A percentile compares a stretch with the other conserved stretches of the same genome.
Conservation (phyloP, 2,113 vertebrate genomes). For the Salminus brasiliensis region DNA sequence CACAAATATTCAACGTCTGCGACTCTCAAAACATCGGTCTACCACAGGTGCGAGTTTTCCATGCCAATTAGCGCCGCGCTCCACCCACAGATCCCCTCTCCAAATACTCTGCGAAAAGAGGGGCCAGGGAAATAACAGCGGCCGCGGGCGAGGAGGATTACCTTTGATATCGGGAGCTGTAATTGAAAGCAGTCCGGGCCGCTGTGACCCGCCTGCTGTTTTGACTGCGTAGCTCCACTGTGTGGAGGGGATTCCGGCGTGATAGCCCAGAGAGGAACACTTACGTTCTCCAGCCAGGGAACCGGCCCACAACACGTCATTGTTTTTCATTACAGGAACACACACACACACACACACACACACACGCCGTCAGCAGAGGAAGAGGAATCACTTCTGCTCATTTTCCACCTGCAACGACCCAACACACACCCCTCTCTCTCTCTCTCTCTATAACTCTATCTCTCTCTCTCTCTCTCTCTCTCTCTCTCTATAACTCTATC, state of each 20-base stretch:
- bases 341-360: no score
- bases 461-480: background rate
- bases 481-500: no score
- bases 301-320: conserved; percentile 67
- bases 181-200: conserved; percentile 72
- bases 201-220: conserved; percentile 65
- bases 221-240: conserved; percentile 68
- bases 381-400: background rate
- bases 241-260: conserved; percentile 74
- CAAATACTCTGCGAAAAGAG: no score
- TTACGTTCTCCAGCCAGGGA: conserved; percentile 67
- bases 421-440: background rate
- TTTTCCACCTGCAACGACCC: conserved; percentile 37
- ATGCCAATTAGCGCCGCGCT: conserved; percentile 71
- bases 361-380: conserved; percentile 54
- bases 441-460: conserved; percentile 31
- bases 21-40: conserved; percentile 74
- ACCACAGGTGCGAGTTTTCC: conserved; percentile 78
- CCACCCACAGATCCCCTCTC: conserved; percentile 75
- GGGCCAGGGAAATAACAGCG: no score
- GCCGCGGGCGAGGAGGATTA: conserved; percentile 66
- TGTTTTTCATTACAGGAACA: conserved; percentile 72
- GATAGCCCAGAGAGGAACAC: conserved; percentile 62
- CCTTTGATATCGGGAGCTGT: conserved; percentile 76
- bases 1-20: conserved; percentile 71